A percentile compares a stretch with the other conserved stretches of the same genome.
These are phyloP conservation scores for Sialia sialis DNA, from an alignment of 2,113 vertebrate species.

Conservation along the genomic window DNA sequence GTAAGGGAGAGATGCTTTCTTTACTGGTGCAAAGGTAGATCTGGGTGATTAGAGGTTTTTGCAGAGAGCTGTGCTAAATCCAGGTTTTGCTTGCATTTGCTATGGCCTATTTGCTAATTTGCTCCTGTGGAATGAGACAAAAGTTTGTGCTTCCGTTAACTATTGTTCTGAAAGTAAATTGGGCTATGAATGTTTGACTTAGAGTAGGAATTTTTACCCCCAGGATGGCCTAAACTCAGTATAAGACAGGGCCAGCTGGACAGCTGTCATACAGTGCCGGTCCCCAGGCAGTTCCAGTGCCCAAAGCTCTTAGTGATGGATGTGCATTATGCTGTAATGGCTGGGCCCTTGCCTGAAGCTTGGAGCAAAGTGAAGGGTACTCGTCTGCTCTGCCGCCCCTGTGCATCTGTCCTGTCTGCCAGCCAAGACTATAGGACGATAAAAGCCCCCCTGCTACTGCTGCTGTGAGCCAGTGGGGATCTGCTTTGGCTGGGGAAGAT, in stretches of 20 bases:
- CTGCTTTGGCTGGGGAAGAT: neutral
- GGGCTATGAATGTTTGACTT: neutral
- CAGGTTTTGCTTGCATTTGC: neutral
- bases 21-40: neutral
- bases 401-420: neutral
- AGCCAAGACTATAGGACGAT: neutral
- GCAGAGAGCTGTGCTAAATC: neutral
- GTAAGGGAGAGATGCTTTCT: neutral
- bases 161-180: neutral
- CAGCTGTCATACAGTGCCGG: neutral
- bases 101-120: neutral
- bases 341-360: neutral
- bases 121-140: neutral
- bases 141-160: neutral
- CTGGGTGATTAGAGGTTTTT: neutral
- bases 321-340: neutral
- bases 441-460: neutral
- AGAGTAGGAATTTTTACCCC: neutral
- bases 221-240: neutral
- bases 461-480: neutral
- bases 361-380: neutral
- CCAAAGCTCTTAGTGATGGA: neutral
- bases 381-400: neutral
- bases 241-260: neutral
- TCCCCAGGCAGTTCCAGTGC: neutral